Percentiles rank a stretch among this genome's conserved stretches.
phyloP scores from a whole-genome alignment of 2,113 vertebrate species.

The Tragulus kanchil region DNA sequence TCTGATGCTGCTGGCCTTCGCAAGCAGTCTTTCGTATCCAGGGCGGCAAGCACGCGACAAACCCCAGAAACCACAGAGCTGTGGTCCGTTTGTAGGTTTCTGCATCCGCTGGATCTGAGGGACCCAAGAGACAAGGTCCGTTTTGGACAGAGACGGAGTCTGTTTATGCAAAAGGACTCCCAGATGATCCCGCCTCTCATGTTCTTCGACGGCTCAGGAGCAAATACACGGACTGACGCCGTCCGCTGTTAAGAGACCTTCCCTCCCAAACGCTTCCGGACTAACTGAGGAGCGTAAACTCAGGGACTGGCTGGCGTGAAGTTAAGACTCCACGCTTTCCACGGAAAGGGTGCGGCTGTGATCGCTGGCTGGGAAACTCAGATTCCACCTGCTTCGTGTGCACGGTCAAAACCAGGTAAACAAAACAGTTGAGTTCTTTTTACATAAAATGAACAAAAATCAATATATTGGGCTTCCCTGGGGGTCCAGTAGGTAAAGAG shows the following conservation, averaged over 20 bases:
- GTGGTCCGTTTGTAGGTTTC: neutral
- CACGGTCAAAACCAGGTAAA: too few species aligned
- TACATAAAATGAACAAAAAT: too few species aligned
- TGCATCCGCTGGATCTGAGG: accelerated
- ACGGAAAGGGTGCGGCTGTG: too few species aligned
- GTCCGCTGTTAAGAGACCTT: neutral
- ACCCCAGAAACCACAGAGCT: neutral
- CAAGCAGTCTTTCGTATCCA: neutral
- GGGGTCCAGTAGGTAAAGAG: too few species aligned
- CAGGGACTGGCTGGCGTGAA: neutral
- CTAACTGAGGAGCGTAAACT: too few species aligned
- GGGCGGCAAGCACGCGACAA: accelerated
- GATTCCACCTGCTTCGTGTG: too few species aligned
- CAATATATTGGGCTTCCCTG: too few species aligned
- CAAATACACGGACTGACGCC: neutral
- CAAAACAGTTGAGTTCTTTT: too few species aligned
- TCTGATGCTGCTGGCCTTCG: neutral
- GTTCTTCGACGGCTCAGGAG: too few species aligned
- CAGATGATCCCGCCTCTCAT: neutral
- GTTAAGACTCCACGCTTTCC: too few species aligned
- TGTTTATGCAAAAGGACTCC: accelerated
- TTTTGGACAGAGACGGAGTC: neutral
- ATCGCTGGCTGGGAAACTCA: too few species aligned
- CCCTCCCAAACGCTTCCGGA: too few species aligned
- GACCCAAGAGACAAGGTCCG: neutral